Conservation (phyloP, 2,113 vertebrate species). For the Colinus virginianus region DNA sequence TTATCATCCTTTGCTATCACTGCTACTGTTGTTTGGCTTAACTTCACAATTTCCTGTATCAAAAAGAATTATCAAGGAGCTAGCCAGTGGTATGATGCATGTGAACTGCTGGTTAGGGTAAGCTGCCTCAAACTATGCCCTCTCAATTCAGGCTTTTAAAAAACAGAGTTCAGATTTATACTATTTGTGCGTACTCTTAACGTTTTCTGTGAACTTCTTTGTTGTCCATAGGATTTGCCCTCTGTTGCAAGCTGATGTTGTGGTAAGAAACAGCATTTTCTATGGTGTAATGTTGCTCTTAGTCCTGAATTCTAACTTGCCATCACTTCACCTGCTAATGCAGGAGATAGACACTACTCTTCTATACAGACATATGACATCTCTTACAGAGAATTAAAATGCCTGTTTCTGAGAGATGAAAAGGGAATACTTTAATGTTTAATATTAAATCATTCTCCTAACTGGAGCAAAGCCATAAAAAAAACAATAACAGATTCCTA, state of each 20-base stretch:
- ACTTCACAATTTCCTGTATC: background rate
- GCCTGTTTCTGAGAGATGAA: constrained; percentile 52
- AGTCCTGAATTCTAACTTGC: constrained; percentile 11
- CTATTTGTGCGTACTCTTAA: background rate
- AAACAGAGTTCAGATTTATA: background rate
- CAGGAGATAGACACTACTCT: constrained; percentile 6
- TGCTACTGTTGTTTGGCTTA: background rate
- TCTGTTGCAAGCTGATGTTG: background rate
- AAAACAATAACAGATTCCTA: constrained; percentile 69
- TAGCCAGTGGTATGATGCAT: rapidly evolving
- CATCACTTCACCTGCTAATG: background rate
- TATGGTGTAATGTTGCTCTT: background rate
- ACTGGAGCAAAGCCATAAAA: constrained; percentile 72
- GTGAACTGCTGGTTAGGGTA: background rate
- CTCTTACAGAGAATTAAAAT: constrained; percentile 51
- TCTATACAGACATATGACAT: background rate
- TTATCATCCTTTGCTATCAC: background rate
- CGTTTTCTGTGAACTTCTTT: background rate
- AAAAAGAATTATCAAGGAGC: background rate
- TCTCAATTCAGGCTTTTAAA: background rate
- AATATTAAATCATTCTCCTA: constrained; percentile 71
- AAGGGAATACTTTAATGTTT: constrained; percentile 70
- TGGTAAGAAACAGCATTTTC: background rate
- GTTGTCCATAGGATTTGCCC: background rate
- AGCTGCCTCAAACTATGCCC: background rate